phyloP scores from a whole-genome alignment of 2,113 vertebrate species.

The Datnioides undecimradiatus region DNA sequence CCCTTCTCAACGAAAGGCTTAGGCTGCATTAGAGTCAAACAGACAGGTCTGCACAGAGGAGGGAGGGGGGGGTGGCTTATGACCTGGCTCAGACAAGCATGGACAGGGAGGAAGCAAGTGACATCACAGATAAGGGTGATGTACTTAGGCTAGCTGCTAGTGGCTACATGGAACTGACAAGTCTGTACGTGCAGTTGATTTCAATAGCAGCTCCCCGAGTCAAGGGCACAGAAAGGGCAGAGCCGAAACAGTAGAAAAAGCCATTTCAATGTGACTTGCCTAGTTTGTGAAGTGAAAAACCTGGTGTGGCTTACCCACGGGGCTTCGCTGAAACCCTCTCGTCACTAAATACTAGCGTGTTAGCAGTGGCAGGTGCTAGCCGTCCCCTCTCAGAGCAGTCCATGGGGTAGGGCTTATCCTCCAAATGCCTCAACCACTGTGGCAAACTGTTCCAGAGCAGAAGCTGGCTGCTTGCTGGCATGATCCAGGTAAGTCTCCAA shows the following conservation, averaged over 20 bases:
- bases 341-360: conserved; percentile 55
- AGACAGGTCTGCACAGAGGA: conserved; percentile 40
- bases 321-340: conserved; percentile 51
- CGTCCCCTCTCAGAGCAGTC: conserved; percentile 33
- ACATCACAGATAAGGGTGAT: conserved; percentile 72
- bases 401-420: conserved; percentile 56
- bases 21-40: conserved; percentile 66
- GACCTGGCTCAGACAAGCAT: conserved; percentile 66
- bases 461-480: conserved; percentile 28
- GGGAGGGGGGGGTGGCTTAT: conserved; percentile 24
- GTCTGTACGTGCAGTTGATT: conserved; percentile 60
- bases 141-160: conserved; percentile 56
- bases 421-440: conserved; percentile 40
- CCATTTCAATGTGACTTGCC: conserved; percentile 50
- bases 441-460: conserved; percentile 44
- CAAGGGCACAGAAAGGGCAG: conserved; percentile 72
- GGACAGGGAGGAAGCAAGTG: conserved; percentile 62
- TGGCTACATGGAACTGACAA: conserved; percentile 61
- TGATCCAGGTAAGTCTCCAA: conserved; percentile 70
- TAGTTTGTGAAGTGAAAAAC: conserved; percentile 66
- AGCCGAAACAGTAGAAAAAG: conserved; percentile 49
- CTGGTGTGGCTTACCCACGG: conserved; percentile 49
- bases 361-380: conserved; percentile 68
- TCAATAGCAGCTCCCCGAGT: conserved; percentile 55
- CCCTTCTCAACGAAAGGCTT: conserved; percentile 73